phyloP scores from a whole-genome alignment of 2,797 vertebrate genomes.

The Labeo calbasu region DNA sequence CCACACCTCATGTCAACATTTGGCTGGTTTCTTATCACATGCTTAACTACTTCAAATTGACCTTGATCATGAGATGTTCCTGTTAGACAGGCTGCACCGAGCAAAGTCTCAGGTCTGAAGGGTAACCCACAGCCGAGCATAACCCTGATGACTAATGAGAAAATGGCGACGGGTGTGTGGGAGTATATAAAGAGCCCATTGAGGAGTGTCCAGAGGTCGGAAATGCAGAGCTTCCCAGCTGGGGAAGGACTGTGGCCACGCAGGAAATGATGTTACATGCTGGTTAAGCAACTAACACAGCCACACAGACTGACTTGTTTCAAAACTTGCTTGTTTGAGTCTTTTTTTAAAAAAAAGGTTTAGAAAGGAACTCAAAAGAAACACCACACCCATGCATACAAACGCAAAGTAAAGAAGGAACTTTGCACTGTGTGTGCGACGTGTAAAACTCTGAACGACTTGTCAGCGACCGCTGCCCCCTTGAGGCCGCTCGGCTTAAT shows the following conservation, averaged over 20 bases:
- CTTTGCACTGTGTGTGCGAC: slow-evolving; percentile 44
- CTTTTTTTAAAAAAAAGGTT: slow-evolving; percentile 64
- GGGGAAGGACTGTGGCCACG: slow-evolving; percentile 72
- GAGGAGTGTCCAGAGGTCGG: slow-evolving; percentile 72
- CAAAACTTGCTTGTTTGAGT: slow-evolving; percentile 63
- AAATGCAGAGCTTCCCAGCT: slow-evolving; percentile 70
- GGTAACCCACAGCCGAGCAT: slow-evolving; percentile 37
- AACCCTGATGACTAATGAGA: slow-evolving; percentile 46
- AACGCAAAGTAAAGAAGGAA: slow-evolving; percentile 64
- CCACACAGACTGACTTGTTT: slow-evolving; percentile 80
- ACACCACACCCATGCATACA: slow-evolving; percentile 62
- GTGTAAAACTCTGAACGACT: neutral
- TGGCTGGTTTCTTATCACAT: slow-evolving; percentile 14
- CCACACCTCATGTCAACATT: slow-evolving; percentile 22
- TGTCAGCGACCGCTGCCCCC: slow-evolving; percentile 31
- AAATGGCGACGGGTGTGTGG: slow-evolving; percentile 44
- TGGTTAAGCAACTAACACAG: slow-evolving; percentile 65
- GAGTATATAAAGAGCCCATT: slow-evolving; percentile 79
- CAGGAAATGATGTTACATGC: slow-evolving; percentile 81
- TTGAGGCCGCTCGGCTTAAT: slow-evolving; percentile 4
- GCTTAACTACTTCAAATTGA: neutral
- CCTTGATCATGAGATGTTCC: slow-evolving; percentile 10
- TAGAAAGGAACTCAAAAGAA: slow-evolving; percentile 73
- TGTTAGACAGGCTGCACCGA: slow-evolving; percentile 29
- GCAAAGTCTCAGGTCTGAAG: slow-evolving; percentile 32